Evolutionary conservation across 2,113 vertebrate genomes (phyloP).

Genomic region (Colossoma macropomum): DNA sequence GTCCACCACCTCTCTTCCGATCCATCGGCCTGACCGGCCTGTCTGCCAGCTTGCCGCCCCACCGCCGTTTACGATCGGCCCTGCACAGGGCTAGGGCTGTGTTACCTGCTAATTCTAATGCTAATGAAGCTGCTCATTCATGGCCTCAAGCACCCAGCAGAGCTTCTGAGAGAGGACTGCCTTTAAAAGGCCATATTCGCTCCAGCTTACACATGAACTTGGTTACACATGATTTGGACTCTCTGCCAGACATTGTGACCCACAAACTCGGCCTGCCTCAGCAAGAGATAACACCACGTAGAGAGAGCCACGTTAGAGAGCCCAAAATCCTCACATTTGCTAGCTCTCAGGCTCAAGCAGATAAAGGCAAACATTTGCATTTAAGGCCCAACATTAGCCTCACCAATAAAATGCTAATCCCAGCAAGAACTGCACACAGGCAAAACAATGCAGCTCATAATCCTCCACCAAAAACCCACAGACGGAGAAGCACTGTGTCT

Average conservation of each 20-base stretch:
- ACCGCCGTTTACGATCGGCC: slow-evolving; percentile 62
- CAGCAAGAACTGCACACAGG: neutral
- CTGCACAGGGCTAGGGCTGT: slow-evolving; percentile 58
- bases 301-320: neutral
- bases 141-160: neutral
- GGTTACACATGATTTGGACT: neutral
- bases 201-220: neutral
- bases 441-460: neutral
- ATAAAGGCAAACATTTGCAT: neutral
- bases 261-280: neutral
- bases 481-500: neutral
- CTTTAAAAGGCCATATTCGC: neutral
- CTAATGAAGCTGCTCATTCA: no score
- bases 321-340: neutral
- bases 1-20: slow-evolving; percentile 63
- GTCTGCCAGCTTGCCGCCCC: slow-evolving; percentile 59
- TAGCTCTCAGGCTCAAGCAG: neutral
- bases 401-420: neutral
- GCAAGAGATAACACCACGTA: neutral
- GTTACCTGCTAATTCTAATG: slow-evolving; percentile 47
- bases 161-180: neutral
- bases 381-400: neutral
- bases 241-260: slow-evolving; percentile 15
- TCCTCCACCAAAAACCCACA: neutral
- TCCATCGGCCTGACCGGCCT: slow-evolving; percentile 52